Conservation (phyloP, 2,797 vertebrate genomes). For the Silurus lanzhouensis region DNA sequence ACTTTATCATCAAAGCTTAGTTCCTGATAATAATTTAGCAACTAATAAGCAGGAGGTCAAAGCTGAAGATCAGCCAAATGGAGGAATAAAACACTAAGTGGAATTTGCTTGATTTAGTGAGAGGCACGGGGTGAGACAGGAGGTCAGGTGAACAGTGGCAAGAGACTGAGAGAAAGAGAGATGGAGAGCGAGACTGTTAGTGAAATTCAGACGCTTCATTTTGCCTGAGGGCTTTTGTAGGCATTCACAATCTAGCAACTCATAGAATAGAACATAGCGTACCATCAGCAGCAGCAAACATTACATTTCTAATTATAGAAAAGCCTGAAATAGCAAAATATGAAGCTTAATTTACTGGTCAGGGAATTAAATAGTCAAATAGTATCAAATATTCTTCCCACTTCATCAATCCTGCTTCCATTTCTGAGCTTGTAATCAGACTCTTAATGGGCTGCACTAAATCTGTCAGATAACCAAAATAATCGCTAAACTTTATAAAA, state of each 20-base stretch:
- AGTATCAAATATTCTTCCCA: no score
- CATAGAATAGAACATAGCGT: not conserved
- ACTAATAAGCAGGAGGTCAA: not conserved
- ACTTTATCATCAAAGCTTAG: not conserved
- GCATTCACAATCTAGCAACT: not conserved
- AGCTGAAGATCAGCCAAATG: not conserved
- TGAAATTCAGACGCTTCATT: not conserved
- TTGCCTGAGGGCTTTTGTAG: not conserved
- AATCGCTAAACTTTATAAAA: no score
- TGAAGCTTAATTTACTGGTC: no score
- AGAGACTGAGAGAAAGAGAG: conserved; percentile 4
- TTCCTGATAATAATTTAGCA: not conserved
- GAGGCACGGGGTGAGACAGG: not conserved
- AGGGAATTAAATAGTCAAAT: no score
- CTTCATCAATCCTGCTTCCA: no score
- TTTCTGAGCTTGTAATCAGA: no score
- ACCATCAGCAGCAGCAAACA: not conserved
- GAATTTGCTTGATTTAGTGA: conserved; percentile 43
- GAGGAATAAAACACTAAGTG: conserved; percentile 28
- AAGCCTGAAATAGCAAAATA: no score
- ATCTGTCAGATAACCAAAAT: no score
- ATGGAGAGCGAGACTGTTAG: not conserved
- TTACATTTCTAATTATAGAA: not conserved
- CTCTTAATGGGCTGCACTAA: no score
- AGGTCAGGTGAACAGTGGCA: not conserved